Conservation (phyloP, 2,797 vertebrate genomes). For the Bradypodion pumilum region DNA sequence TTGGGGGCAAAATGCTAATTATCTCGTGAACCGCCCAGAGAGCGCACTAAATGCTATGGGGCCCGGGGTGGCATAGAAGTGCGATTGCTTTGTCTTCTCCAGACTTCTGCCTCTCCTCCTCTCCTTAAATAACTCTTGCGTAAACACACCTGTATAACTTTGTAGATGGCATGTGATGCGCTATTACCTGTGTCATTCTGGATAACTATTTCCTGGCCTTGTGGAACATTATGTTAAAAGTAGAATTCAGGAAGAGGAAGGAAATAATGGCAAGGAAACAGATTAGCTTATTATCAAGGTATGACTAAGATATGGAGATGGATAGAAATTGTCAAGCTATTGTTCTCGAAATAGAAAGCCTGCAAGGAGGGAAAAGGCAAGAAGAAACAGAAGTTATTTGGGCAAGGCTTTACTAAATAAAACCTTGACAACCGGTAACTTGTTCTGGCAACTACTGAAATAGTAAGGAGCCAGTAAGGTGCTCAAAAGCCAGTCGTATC, state of each 20-base stretch:
- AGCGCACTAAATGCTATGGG: too few species aligned
- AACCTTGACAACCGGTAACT: conserved; percentile 59
- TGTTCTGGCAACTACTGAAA: conserved; percentile 52
- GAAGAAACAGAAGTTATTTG: conserved; percentile 64
- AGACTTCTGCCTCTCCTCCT: background rate
- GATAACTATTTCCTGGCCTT: conserved; percentile 37
- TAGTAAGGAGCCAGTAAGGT: conserved; percentile 39
- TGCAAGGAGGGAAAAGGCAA: conserved; percentile 58
- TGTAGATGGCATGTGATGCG: background rate
- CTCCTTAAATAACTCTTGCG: background rate
- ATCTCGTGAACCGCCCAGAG: too few species aligned
- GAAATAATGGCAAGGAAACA: conserved; percentile 55
- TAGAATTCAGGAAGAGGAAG: conserved; percentile 57
- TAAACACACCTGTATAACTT: too few species aligned
- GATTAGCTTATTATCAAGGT: conserved; percentile 68
- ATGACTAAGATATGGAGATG: conserved; percentile 71
- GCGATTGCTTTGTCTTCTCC: too few species aligned
- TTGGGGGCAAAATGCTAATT: too few species aligned
- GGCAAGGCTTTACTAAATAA: conserved; percentile 62
- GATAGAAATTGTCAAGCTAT: conserved; percentile 64
- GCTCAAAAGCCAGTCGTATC: too few species aligned
- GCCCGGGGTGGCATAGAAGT: too few species aligned
- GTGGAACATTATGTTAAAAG: conserved; percentile 59
- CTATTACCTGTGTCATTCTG: conserved; percentile 42
- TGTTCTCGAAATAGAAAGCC: conserved; percentile 70